Base-by-base conservation (phyloP, 2,113 vertebrate species). In the Crotalus viridis region DNA sequence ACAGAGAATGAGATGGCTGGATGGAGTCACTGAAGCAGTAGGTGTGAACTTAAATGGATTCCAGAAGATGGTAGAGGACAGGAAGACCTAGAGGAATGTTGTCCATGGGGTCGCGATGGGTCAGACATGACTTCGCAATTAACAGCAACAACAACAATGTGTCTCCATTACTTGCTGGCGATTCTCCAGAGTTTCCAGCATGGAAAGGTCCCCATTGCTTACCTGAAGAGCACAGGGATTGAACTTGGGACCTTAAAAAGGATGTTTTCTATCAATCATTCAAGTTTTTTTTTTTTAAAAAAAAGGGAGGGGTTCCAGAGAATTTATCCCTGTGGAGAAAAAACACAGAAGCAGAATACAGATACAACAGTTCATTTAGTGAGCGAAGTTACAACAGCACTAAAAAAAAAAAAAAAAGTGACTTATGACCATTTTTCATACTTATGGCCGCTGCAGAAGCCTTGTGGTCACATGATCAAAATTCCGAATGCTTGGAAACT, bases 321-420 rank as follows among this genome's bases (percentile, higher is more conserved):
- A 24, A 28, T 85, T 10, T 0, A 48, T 3, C 9, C 0, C 81
- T 24, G 0, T 9, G 15, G 0, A 4, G 64, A 93, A 93, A 10
- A 13, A 12, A 13, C 33, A 81, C 33, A 43, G 28, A 46, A 28
- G n/a, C 74, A 33, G 10, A 0, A 0, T 0, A 4, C 4, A 69
- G 10, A 5, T 69, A 69, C 28, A 15, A n/a, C 13, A 33, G 28
- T 33, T 69, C 28, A 17, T 33, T 33, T 17, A 69, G 12, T 69
- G 64, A 69, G 10, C 4, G 1, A n/a, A 69, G 28, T n/a, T 69
- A 28, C 28, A 69, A 69, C 4, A n/a, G 28, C 64, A 69, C 64
- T n/a, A 39, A 39, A 39, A 69, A n/a, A 33, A 2, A 33, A 48
- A n/a, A 69, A 69, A 33, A 33, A 2, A 33, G 64, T 69, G 28